These are phyloP conservation scores for Apodemia hepburni DNA, from an alignment of 2,888 invertebrate species.

Conservation along the genomic window DNA sequence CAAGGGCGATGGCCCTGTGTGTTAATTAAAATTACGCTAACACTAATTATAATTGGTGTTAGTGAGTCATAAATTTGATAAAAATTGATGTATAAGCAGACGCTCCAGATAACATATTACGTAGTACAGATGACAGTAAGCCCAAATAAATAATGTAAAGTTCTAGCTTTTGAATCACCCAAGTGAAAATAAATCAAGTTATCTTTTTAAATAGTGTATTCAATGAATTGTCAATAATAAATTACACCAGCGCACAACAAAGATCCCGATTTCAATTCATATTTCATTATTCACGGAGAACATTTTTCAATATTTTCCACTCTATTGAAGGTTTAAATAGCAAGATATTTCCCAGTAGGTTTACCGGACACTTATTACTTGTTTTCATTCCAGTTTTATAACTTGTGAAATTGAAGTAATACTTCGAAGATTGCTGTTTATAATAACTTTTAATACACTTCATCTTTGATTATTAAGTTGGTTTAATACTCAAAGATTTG, in stretches of 20 bases:
- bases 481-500: too few species aligned
- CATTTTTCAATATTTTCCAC: constrained; percentile 9
- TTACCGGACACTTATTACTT: constrained; percentile 2
- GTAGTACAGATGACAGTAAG: too few species aligned
- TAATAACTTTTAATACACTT: background rate
- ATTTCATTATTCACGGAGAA: background rate
- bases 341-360: background rate
- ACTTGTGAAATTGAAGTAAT: background rate
- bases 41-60: too few species aligned
- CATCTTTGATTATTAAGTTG: too few species aligned
- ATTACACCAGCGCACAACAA: constrained; percentile 3
- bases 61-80: too few species aligned
- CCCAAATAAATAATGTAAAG: too few species aligned
- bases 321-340: constrained; percentile 3
- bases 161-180: too few species aligned
- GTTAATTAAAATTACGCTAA: too few species aligned
- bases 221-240: constrained; percentile 9
- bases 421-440: background rate
- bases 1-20: too few species aligned
- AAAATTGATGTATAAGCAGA: too few species aligned
- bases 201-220: background rate
- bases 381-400: constrained; percentile 2
- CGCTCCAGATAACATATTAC: too few species aligned
- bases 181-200: too few species aligned
- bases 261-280: constrained; percentile 3